Percentiles rank a stretch among this genome's conserved stretches.
Conservation (phyloP, 2,113 vertebrate species). For the Pavo muticus region DNA sequence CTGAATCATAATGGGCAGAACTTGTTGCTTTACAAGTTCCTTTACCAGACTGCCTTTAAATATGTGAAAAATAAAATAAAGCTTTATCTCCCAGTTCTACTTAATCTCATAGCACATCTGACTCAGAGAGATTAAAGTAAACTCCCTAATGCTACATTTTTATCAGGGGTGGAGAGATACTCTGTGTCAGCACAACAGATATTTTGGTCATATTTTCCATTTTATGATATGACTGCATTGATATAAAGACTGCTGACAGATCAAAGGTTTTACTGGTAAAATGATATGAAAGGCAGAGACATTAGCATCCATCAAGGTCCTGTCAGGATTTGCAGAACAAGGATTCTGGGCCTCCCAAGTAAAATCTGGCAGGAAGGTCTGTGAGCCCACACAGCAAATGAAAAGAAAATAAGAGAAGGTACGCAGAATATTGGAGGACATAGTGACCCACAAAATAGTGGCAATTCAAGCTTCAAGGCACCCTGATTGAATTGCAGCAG, state of each 20-base stretch:
- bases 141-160: slow-evolving; percentile 34
- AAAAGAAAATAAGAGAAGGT: slow-evolving; percentile 79
- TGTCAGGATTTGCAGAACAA: slow-evolving; percentile 88
- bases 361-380: slow-evolving; percentile 84
- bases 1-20: slow-evolving; percentile 79
- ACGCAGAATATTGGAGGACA: slow-evolving; percentile 81
- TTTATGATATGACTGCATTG: slow-evolving; percentile 80
- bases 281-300: slow-evolving; percentile 87
- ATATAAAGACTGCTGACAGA: slow-evolving; percentile 86
- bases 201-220: slow-evolving; percentile 75
- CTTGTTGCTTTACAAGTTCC: slow-evolving; percentile 80
- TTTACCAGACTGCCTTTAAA: slow-evolving; percentile 48
- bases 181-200: not conserved
- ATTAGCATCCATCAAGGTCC: slow-evolving; percentile 92
- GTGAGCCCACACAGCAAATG: slow-evolving; percentile 73
- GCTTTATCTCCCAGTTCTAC: slow-evolving; percentile 81
- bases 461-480: slow-evolving; percentile 67
- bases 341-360: slow-evolving; percentile 87
- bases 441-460: slow-evolving; percentile 76
- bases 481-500: slow-evolving; percentile 58
- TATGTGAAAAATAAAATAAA: not conserved
- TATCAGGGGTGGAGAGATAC: not conserved
- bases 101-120: slow-evolving; percentile 70
- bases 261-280: slow-evolving; percentile 89
- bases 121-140: slow-evolving; percentile 20